These are phyloP conservation scores for Nemapogon koenigi DNA, from an alignment of 2,888 invertebrate genomes.

Conservation along the genomic window DNA sequence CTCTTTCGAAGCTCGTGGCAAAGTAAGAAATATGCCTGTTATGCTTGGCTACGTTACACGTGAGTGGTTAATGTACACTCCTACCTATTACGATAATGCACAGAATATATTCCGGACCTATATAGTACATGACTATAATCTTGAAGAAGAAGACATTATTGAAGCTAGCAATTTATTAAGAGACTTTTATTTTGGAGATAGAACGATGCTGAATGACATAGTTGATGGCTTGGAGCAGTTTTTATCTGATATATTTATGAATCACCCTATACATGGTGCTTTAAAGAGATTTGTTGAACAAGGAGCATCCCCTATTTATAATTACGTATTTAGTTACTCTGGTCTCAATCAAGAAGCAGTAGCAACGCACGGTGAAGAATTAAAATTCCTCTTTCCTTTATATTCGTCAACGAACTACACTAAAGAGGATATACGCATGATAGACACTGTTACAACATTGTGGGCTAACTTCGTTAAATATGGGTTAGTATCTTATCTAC, in stretches of 20 bases:
- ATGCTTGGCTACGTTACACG: slow-evolving; percentile 27
- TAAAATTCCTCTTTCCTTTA: slow-evolving; percentile 32
- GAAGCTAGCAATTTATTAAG: slow-evolving; percentile 29
- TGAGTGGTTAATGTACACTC: no score
- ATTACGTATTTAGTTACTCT: slow-evolving; percentile 40
- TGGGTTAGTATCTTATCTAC: slow-evolving; percentile 23
- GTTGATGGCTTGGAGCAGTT: slow-evolving; percentile 30
- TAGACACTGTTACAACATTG: slow-evolving; percentile 26
- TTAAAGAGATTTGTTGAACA: slow-evolving; percentile 33
- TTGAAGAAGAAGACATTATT: slow-evolving; percentile 28
- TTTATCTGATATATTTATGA: slow-evolving; percentile 40
- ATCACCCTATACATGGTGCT: slow-evolving; percentile 41
- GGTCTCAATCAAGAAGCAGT: slow-evolving; percentile 24
- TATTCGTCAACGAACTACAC: slow-evolving; percentile 12
- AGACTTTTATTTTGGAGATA: slow-evolving; percentile 49
- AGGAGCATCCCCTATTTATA: slow-evolving; percentile 36
- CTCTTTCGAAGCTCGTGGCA: slow-evolving; percentile 22
- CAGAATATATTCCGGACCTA: slow-evolving; percentile 16
- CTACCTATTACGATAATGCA: slow-evolving; percentile 5
- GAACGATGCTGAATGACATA: slow-evolving; percentile 27
- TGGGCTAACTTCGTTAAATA: slow-evolving; percentile 36
- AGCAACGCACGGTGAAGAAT: slow-evolving; percentile 36
- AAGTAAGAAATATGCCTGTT: slow-evolving; percentile 22
- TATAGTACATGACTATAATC: slow-evolving; percentile 34
- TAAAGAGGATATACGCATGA: slow-evolving; percentile 27